Evolutionary conservation across 2,113 vertebrate genomes (phyloP).

Genomic region (Merops nubicus): DNA sequence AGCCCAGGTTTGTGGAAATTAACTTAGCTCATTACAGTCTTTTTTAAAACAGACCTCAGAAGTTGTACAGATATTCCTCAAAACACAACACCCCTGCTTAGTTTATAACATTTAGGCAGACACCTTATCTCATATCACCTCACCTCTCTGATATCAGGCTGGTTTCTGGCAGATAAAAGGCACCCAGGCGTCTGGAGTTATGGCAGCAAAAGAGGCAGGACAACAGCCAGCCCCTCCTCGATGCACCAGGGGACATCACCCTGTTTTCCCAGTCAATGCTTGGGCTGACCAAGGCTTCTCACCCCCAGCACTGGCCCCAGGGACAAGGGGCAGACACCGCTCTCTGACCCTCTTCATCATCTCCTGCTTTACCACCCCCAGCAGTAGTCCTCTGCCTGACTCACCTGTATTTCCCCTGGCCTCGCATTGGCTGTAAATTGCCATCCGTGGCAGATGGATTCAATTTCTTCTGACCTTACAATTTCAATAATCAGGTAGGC

Average conservation of each 20-base stretch:
- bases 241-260: background rate
- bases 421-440: background rate
- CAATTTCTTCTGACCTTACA: constrained; percentile 10
- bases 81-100: background rate
- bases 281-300: accelerated
- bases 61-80: background rate
- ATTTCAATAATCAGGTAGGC: constrained; percentile 23
- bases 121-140: background rate
- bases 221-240: accelerated
- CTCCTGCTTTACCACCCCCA: background rate
- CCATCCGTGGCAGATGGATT: background rate
- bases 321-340: accelerated
- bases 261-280: accelerated
- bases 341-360: background rate
- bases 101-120: background rate
- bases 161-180: background rate
- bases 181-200: background rate
- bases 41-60: background rate
- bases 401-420: background rate
- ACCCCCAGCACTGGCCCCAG: accelerated
- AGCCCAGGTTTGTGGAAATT: background rate
- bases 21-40: background rate
- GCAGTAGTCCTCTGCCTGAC: background rate
- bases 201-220: background rate
- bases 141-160: accelerated